These are phyloP conservation scores for Palaemon carinicauda DNA, from an alignment of 1,140 invertebrate species.

Conservation along the genomic window DNA sequence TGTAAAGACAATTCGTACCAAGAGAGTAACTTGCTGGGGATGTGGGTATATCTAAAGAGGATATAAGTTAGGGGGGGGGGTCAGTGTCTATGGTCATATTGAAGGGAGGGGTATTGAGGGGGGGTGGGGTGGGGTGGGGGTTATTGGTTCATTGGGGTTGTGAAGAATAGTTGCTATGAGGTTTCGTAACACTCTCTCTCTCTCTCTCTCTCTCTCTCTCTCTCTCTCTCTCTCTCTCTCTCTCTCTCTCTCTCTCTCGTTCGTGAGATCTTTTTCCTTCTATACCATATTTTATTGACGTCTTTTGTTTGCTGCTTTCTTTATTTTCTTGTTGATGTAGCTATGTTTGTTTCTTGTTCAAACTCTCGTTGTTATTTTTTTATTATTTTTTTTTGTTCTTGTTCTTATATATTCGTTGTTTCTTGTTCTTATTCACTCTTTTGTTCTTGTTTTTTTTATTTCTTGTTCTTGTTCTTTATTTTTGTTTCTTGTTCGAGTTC, in stretches of 20 bases:
- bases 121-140: background rate
- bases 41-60: background rate
- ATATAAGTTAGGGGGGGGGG: background rate
- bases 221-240: background rate
- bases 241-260: background rate
- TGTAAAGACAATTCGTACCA: no score
- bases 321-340: no score
- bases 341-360: no score
- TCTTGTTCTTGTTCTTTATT: no score
- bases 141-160: background rate
- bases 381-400: background rate
- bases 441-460: no score
- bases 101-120: background rate
- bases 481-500: no score
- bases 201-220: background rate
- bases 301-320: no score
- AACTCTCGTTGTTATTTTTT: no score
- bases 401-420: background rate
- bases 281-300: no score
- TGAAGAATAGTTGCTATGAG: background rate
- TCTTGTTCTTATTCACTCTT: background rate
- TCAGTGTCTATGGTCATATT: background rate
- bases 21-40: background rate
- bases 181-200: background rate
- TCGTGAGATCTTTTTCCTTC: no score